A percentile compares a stretch with the other conserved stretches of the same genome.
These are phyloP conservation scores for Drepana falcataria DNA, from an alignment of 2,888 invertebrate genomes.

Conservation along the genomic window DNA sequence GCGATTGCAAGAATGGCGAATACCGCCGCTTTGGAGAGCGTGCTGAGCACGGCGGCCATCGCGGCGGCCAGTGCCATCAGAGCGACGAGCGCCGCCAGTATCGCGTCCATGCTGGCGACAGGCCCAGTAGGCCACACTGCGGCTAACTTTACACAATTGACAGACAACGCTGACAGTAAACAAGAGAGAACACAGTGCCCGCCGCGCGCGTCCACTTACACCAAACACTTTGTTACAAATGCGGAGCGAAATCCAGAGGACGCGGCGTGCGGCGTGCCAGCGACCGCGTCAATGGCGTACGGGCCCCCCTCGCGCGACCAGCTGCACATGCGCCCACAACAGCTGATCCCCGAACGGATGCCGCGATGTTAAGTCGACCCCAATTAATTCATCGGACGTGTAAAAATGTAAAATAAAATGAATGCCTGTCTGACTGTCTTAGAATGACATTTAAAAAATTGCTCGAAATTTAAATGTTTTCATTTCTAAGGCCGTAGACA, in stretches of 20 bases:
- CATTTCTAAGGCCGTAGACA: conserved; percentile 1
- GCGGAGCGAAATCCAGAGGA: conserved; percentile 25
- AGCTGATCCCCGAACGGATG: conserved; percentile 61
- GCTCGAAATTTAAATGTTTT: conserved; percentile 2
- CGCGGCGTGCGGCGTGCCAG: conserved; percentile 22
- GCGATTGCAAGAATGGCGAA: conserved; percentile 79
- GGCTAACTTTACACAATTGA: conserved; percentile 36
- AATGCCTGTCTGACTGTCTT: conserved; percentile 10
- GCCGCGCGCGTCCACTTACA: conserved; percentile 42
- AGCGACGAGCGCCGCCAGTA: conserved; percentile 72
- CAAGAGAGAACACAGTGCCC: conserved; percentile 34
- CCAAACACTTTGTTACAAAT: conserved; percentile 36
- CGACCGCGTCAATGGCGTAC: conserved; percentile 42
- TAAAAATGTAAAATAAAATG: conserved; percentile 29
- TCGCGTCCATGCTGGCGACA: conserved; percentile 73
- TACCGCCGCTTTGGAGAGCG: conserved; percentile 85
- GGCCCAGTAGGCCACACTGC: conserved; percentile 63
- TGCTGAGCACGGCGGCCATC: conserved; percentile 79
- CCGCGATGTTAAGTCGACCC: conserved; percentile 34
- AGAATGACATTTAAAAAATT: conserved; percentile 14
- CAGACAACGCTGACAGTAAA: conserved; percentile 28
- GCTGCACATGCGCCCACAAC: conserved; percentile 71
- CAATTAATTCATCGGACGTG: conserved; percentile 30
- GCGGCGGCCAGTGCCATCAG: conserved; percentile 75
- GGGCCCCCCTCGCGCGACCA: conserved; percentile 44